phyloP scores from a whole-genome alignment of 1,140 invertebrate genomes.

The Littorina saxatilis region DNA sequence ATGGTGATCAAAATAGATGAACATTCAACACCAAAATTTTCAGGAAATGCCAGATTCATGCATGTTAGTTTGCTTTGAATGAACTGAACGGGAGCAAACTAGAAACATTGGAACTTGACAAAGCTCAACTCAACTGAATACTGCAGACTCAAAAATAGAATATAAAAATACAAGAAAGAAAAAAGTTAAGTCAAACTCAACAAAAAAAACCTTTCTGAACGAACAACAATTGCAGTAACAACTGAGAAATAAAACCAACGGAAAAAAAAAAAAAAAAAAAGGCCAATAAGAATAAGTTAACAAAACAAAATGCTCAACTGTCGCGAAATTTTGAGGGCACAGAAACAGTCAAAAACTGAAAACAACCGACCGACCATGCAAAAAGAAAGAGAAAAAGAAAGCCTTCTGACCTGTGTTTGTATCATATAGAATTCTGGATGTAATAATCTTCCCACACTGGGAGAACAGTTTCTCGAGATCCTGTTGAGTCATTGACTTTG shows the following conservation, averaged over 20 bases:
- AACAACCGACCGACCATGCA: slow-evolving; percentile 34
- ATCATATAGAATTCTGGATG: slow-evolving; percentile 98
- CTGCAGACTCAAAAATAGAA: not conserved
- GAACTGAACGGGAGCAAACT: slow-evolving; percentile 23
- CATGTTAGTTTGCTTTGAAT: slow-evolving; percentile 20
- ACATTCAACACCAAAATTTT: slow-evolving; percentile 25
- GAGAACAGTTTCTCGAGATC: slow-evolving; percentile 97
- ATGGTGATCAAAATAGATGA: not conserved
- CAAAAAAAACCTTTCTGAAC: not conserved
- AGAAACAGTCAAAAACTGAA: slow-evolving; percentile 35
- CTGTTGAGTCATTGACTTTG: slow-evolving; percentile 97
- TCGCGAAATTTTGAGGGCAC: slow-evolving; percentile 28
- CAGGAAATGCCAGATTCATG: slow-evolving; percentile 24
- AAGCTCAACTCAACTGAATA: slow-evolving; percentile 23
- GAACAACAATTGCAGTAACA: not conserved
- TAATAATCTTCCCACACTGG: slow-evolving; percentile 98
- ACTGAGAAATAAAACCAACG: slow-evolving; percentile 2
- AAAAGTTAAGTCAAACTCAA: too few species aligned
- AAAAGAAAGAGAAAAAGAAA: slow-evolving; percentile 39
- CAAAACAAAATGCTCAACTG: slow-evolving; percentile 31
- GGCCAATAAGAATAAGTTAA: not conserved
- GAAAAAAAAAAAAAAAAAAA: slow-evolving; percentile 20
- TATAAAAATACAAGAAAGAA: too few species aligned
- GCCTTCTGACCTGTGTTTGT: slow-evolving; percentile 74
- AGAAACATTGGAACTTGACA: slow-evolving; percentile 16